These are phyloP conservation scores for Shinisaurus crocodilurus DNA, from an alignment of 2,113 vertebrate genomes.

Conservation along the genomic window DNA sequence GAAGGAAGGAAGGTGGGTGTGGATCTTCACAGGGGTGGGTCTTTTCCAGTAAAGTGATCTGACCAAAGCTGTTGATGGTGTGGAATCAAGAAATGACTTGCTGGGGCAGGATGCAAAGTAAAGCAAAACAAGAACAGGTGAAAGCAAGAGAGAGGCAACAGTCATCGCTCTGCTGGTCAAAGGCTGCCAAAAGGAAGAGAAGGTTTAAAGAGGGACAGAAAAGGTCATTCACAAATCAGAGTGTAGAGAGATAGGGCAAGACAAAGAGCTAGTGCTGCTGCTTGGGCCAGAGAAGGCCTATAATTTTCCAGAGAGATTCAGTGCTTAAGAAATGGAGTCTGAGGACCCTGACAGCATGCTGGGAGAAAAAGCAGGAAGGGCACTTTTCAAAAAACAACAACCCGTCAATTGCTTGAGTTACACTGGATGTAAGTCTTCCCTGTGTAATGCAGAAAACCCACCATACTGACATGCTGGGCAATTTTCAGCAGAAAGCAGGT, in stretches of 20 bases:
- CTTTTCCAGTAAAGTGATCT: neutral
- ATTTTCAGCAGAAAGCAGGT: neutral
- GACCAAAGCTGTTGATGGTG: neutral
- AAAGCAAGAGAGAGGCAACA: neutral
- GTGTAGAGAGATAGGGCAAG: too few relatives aligned
- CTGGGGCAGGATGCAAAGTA: neutral
- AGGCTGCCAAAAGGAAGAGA: neutral
- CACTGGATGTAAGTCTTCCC: neutral
- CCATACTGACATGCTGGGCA: neutral
- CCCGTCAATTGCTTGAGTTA: neutral
- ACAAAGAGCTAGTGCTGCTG: neutral
- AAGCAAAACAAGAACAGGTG: neutral
- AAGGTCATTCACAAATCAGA: neutral
- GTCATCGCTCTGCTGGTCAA: neutral
- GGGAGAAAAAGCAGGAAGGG: neutral
- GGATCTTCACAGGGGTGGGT: neutral
- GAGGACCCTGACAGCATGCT: neutral
- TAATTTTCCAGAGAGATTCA: neutral
- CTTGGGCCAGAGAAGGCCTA: neutral
- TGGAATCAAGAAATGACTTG: neutral
- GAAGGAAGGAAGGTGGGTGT: too few relatives aligned
- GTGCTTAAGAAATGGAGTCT: neutral
- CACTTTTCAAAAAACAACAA: neutral
- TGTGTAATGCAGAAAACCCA: neutral
- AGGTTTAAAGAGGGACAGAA: neutral